Evolutionary conservation across 2,113 vertebrate genomes (phyloP).

Genomic region (Cyanoderma ruficeps): DNA sequence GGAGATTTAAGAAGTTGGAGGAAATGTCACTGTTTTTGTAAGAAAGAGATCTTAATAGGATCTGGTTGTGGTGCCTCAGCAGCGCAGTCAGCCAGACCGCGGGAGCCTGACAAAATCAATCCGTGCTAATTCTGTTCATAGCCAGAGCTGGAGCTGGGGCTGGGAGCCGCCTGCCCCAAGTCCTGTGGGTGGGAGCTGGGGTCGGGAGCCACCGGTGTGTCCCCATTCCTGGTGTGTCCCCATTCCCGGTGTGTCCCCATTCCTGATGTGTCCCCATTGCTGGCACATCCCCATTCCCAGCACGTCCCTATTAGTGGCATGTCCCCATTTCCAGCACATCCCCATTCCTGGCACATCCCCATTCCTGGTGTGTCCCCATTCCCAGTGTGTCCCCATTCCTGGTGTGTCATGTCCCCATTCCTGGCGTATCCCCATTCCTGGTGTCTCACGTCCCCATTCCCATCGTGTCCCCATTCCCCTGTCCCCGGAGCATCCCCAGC

Average conservation of each 20-base stretch:
- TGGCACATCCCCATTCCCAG: background rate
- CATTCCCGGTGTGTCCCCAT: background rate
- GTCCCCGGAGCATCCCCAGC: background rate
- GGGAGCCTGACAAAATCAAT: background rate
- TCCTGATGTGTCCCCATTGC: too few species aligned
- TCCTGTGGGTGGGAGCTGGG: background rate
- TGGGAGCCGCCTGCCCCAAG: background rate
- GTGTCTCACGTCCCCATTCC: background rate
- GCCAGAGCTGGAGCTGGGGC: background rate
- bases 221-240: background rate
- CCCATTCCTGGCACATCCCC: background rate
- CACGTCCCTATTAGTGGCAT: fast-evolving
- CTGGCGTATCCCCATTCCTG: background rate
- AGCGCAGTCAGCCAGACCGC: background rate
- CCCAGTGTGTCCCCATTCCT: too few species aligned
- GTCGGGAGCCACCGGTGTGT: fast-evolving
- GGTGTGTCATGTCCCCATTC: too few species aligned
- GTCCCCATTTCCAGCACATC: too few species aligned
- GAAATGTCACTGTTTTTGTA: background rate
- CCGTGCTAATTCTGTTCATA: background rate
- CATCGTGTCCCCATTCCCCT: too few species aligned
- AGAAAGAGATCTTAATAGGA: background rate
- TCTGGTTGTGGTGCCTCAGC: background rate
- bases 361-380: background rate
- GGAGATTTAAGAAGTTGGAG: background rate